These are phyloP conservation scores for Bovichtus variegatus DNA, from an alignment of 2,797 vertebrate genomes.

Conservation along the genomic window DNA sequence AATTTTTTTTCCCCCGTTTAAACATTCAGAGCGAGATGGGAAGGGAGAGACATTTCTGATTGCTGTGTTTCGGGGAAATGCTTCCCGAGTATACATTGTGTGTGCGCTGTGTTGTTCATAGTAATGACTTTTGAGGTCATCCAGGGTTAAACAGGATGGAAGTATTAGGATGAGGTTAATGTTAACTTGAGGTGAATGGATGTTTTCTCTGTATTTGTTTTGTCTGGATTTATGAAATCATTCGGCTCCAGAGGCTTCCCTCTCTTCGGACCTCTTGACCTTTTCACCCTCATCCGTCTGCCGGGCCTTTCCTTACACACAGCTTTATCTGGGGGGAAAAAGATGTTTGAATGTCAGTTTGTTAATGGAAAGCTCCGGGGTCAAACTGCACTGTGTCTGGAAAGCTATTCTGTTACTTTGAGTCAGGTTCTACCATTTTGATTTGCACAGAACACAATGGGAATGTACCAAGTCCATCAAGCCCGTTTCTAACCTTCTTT, in stretches of 20 bases:
- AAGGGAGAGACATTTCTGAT: neutral
- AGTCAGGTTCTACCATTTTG: constrained; percentile 18
- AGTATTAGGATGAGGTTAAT: neutral
- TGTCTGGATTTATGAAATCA: constrained; percentile 40
- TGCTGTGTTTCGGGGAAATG: neutral
- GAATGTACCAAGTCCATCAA: constrained; percentile 11
- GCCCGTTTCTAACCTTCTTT: constrained; percentile 19
- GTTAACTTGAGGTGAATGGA: constrained; percentile 1
- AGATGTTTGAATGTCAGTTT: constrained; percentile 63
- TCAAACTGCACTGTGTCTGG: constrained; percentile 24
- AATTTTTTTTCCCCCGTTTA: neutral
- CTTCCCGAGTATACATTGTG: neutral
- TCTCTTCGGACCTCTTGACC: constrained; percentile 45
- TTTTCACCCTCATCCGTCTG: constrained; percentile 45
- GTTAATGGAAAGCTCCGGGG: constrained; percentile 47
- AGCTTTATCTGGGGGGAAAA: constrained; percentile 45
- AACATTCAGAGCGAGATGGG: neutral
- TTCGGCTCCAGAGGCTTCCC: constrained; percentile 46
- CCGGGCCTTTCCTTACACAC: constrained; percentile 21
- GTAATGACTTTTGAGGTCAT: neutral
- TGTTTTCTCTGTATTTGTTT: constrained; percentile 9
- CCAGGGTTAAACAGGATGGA: neutral
- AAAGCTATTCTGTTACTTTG: constrained; percentile 7
- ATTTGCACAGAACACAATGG: constrained; percentile 12
- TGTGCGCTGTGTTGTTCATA: neutral